Percentiles rank a stretch among this genome's conserved stretches.
These are phyloP conservation scores for Trichopoda pennipes DNA, from an alignment of 2,888 invertebrate genomes.

Conservation along the genomic window DNA sequence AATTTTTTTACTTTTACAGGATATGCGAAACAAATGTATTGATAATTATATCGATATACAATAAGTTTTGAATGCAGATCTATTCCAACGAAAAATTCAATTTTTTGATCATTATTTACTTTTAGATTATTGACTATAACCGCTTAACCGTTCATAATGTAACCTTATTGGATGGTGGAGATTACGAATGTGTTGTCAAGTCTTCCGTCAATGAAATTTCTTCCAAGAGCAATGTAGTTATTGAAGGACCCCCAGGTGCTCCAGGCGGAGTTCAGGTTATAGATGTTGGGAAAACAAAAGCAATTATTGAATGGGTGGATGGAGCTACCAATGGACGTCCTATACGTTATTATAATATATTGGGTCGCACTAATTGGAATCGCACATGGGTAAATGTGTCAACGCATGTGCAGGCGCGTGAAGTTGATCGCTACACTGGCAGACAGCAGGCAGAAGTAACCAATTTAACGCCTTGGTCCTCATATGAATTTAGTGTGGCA, in stretches of 20 bases:
- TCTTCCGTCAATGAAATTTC: slow-evolving; percentile 93
- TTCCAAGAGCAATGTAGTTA: slow-evolving; percentile 87
- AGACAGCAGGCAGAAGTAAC: slow-evolving; percentile 88
- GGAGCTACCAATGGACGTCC: slow-evolving; percentile 92
- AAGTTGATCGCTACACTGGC: slow-evolving; percentile 89
- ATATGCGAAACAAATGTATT: no score
- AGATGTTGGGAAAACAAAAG: slow-evolving; percentile 88
- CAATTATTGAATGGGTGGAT: slow-evolving; percentile 93
- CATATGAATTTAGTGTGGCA: slow-evolving; percentile 93
- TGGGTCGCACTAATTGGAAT: slow-evolving; percentile 93
- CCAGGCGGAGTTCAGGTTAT: slow-evolving; percentile 93
- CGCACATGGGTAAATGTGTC: slow-evolving; percentile 87
- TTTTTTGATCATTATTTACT: slow-evolving; percentile 7
- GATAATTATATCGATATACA: no score
- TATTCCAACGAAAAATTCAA: background rate
- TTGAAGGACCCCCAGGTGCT: slow-evolving; percentile 95
- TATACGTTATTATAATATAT: slow-evolving; percentile 89
- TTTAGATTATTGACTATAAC: slow-evolving; percentile 86
- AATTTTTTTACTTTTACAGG: no score
- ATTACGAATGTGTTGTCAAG: slow-evolving; percentile 94
- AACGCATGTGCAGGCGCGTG: slow-evolving; percentile 84
- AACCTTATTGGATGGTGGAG: slow-evolving; percentile 92
- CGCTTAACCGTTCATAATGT: slow-evolving; percentile 89
- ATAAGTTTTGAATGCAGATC: no score
- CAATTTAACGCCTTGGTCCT: slow-evolving; percentile 92